Conservation (phyloP, 2,888 invertebrate genomes). For the Stomorhina lunata region DNA sequence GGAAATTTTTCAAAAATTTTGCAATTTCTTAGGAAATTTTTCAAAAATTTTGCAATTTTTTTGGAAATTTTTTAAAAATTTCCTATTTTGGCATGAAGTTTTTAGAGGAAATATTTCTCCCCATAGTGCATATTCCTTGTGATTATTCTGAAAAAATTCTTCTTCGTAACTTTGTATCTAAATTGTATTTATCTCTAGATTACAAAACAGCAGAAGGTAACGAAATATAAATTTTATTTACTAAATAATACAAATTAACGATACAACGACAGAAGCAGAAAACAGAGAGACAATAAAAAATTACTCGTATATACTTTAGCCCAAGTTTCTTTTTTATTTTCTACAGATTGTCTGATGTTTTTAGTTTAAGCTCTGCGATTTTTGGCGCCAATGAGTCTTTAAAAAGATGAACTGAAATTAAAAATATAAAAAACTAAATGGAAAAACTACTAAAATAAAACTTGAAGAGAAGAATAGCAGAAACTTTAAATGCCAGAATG, state of each 20-base stretch:
- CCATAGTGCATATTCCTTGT: background rate
- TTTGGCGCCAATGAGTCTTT: slow-evolving; percentile 62
- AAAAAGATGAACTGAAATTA: slow-evolving; percentile 37
- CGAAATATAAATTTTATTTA: slow-evolving; percentile 15
- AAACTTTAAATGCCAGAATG: slow-evolving; percentile 53
- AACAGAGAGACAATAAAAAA: background rate
- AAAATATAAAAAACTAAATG: background rate
- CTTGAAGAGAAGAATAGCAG: background rate
- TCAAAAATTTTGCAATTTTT: too few species aligned
- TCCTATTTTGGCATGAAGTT: too few species aligned
- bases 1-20: too few species aligned
- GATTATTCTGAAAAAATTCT: background rate
- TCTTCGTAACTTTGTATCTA: background rate
- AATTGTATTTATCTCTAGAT: background rate
- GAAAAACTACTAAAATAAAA: slow-evolving; percentile 9
- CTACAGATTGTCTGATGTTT: background rate
- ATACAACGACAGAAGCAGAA: slow-evolving; percentile 17
- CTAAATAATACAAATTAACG: slow-evolving; percentile 44
- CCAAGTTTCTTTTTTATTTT: background rate
- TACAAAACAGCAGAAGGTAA: background rate
- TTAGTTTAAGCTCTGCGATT: slow-evolving; percentile 14
- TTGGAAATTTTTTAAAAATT: too few species aligned
- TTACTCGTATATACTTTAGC: background rate
- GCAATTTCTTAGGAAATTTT: too few species aligned
- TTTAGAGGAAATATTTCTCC: too few species aligned